phyloP scores from a whole-genome alignment of 2,113 vertebrate genomes.

The Willisornis vidua region DNA sequence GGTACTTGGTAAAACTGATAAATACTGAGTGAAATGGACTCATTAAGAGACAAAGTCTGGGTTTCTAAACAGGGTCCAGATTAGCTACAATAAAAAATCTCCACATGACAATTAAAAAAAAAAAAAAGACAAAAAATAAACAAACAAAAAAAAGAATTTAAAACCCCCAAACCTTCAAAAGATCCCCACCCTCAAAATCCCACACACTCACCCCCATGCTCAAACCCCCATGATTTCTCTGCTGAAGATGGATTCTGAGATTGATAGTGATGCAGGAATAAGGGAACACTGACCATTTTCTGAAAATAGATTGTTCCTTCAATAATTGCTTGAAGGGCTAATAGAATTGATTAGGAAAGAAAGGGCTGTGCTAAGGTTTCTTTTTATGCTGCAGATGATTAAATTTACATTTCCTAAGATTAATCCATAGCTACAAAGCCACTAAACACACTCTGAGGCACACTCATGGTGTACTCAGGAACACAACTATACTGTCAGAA shows the following conservation, averaged over 20 bases:
- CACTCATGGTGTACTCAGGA: background rate
- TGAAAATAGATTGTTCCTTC: background rate
- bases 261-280: background rate
- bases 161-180: background rate
- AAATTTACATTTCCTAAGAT: background rate
- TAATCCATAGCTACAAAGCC: background rate
- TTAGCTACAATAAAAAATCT: background rate
- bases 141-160: background rate
- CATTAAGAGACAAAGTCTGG: background rate
- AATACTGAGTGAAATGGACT: background rate
- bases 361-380: background rate
- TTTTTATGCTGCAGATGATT: background rate
- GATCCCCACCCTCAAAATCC: background rate
- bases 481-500: background rate
- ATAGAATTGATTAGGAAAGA: background rate
- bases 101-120: background rate
- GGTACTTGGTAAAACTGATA: background rate
- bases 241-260: background rate
- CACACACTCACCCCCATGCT: background rate
- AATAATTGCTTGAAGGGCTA: background rate
- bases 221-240: background rate
- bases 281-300: background rate
- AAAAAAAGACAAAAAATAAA: background rate
- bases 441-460: background rate
- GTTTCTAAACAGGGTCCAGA: background rate